Evolutionary conservation across 2,888 invertebrate genomes (phyloP), one percentile per base, ranked within the genome.

Genomic region (Thereva nobilitata): DNA sequence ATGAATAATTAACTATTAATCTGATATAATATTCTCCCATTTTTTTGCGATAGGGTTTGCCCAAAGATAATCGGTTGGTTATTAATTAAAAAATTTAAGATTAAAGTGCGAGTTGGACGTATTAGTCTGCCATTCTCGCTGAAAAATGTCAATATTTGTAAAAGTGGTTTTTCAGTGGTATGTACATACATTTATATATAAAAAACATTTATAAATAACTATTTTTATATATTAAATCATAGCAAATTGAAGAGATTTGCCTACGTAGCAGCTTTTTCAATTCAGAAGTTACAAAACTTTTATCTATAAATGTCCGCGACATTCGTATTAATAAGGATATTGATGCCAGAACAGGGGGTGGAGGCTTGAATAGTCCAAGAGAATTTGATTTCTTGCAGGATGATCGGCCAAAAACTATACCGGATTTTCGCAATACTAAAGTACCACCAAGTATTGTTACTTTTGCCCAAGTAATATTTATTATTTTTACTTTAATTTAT

Each of bases 201-300:
- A 7, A 8, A 45, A n/a, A 9, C 7, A 10, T 34, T 34, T 4
- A 12, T 5, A 23, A 12, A 5, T 23, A 23, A 23, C 23, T 23
- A 23, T 23, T 23, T 49, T 49, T 5, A 49, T 49, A 2, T 3
- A 10, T 49, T 49, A n/a, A 49, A 49, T 68, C 52, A 37, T 78
- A 94, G 93, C 89, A 92, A 80, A 89, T 94, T 68, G 90, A 93
- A 75, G 91, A 93, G 79, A 86, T 94, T 72, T 89, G 92, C 71
- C 86, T 94, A 72, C 87, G 91, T 64, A 94, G 93, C 77, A 94
- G 93, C 80, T 89, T 93, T 76, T 87, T 94, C 72, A 94, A 92
- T 78, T 92, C 93, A 1, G 93, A 93, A 73, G 90, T 93, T 63
- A 92, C 91, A 34, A 94, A 94, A 78, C 80, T 93, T 9, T 82